Conservation (phyloP, 2,113 vertebrate genomes). For the Garra rufa region DNA sequence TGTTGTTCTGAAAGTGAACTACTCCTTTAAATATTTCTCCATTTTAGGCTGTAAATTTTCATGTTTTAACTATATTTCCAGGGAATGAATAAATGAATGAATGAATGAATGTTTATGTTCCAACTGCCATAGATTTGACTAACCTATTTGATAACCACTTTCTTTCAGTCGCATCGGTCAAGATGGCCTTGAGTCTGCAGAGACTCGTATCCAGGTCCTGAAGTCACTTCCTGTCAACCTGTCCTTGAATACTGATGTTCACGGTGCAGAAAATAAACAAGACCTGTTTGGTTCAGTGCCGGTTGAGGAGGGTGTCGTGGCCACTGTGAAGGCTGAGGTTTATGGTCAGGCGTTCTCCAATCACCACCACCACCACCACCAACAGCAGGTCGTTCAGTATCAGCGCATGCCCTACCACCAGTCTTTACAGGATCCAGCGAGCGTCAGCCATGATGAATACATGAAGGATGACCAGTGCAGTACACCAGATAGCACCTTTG, state of each 20-base stretch:
- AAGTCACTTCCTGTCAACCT: constrained; percentile 93
- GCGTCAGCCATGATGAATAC: constrained; percentile 82
- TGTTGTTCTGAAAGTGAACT: too few species aligned
- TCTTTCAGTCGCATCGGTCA: constrained; percentile 66
- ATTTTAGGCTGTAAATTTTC: background rate
- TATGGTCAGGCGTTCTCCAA: constrained; percentile 85
- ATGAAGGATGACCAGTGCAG: constrained; percentile 91
- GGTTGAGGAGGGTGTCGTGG: constrained; percentile 61
- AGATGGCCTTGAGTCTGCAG: constrained; percentile 77
- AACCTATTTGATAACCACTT: constrained; percentile 36
- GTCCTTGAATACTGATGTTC: constrained; percentile 85
- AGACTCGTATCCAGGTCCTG: constrained; percentile 90
- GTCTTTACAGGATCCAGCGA: constrained; percentile 80
- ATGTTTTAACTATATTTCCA: background rate
- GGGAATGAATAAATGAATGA: too few species aligned
- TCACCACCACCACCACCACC: constrained; percentile 71
- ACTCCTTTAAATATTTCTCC: background rate
- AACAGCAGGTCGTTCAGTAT: constrained; percentile 83
- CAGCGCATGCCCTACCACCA: constrained; percentile 87
- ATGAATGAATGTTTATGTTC: background rate
- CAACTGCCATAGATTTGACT: background rate
- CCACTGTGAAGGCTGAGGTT: constrained; percentile 89
- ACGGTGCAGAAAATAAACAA: constrained; percentile 79
- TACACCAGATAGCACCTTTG: constrained; percentile 92
- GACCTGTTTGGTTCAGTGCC: constrained; percentile 76